phyloP scores from a whole-genome alignment of 2,888 invertebrate genomes.

The Eupithecia inturbata region DNA sequence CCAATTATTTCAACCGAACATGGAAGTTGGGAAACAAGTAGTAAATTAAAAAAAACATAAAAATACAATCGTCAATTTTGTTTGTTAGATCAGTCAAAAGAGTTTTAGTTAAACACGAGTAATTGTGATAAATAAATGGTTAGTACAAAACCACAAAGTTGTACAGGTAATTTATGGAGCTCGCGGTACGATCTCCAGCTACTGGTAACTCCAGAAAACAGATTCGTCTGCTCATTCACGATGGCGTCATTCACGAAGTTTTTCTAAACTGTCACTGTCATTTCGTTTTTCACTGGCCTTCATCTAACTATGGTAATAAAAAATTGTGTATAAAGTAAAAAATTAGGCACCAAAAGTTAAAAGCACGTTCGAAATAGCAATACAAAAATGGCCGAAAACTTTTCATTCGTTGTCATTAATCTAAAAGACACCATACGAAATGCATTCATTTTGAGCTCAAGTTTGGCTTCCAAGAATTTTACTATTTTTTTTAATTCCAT shows the following conservation, averaged over 20 bases:
- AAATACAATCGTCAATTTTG: too few relatives aligned
- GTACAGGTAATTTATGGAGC: too few relatives aligned
- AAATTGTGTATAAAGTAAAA: slow-evolving; percentile 31
- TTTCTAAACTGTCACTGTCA: slow-evolving; percentile 6
- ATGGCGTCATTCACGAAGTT: background rate
- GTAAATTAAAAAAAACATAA: too few relatives aligned
- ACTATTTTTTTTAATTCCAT: slow-evolving; percentile 21
- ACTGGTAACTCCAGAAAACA: too few relatives aligned
- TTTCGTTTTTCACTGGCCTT: slow-evolving; percentile 17
- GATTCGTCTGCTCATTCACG: too few relatives aligned
- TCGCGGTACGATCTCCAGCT: too few relatives aligned
- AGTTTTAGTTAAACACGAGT: too few relatives aligned
- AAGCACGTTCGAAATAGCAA: slow-evolving; percentile 49
- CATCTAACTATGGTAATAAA: slow-evolving; percentile 18
- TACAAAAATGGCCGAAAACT: slow-evolving; percentile 57
- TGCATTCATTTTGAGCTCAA: slow-evolving; percentile 7
- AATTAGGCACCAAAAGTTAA: slow-evolving; percentile 65
- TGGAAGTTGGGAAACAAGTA: too few relatives aligned
- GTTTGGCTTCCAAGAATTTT: slow-evolving; percentile 11
- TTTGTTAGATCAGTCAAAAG: too few relatives aligned
- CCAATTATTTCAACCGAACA: too few relatives aligned
- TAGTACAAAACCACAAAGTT: too few relatives aligned
- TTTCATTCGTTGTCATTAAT: slow-evolving; percentile 59
- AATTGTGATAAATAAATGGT: too few relatives aligned
- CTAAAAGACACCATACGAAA: slow-evolving; percentile 36